Percentiles rank a stretch among this genome's conserved stretches.
phyloP scores from a whole-genome alignment of 2,888 invertebrate genomes.

The Drosophila mettleri region DNA sequence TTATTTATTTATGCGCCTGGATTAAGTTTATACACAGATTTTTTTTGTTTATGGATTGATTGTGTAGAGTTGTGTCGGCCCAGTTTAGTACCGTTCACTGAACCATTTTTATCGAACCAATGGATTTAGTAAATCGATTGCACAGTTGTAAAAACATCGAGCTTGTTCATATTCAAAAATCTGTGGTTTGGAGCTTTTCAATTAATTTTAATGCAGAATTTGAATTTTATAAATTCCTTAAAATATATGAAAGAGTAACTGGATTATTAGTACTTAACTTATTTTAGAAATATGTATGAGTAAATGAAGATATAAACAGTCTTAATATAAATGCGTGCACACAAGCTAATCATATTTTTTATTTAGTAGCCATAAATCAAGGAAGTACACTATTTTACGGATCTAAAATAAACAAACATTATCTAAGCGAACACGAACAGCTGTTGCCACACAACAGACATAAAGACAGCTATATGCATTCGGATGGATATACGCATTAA shows the following conservation, averaged over 20 bases:
- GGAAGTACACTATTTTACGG: neutral
- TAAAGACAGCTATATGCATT: conserved; percentile 2
- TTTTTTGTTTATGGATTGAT: conserved; percentile 69
- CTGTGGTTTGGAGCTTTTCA: neutral
- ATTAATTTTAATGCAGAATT: neutral
- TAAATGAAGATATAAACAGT: too few relatives aligned
- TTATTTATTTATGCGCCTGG: conserved; percentile 39
- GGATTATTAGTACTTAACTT: neutral
- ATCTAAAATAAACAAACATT: neutral
- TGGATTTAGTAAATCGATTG: neutral
- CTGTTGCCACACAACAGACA: conserved; percentile 26
- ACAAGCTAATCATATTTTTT: too few relatives aligned
- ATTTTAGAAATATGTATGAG: neutral
- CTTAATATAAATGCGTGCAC: too few relatives aligned
- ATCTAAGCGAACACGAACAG: conserved; percentile 24
- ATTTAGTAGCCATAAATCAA: neutral
- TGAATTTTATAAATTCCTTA: neutral
- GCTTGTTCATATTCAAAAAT: neutral
- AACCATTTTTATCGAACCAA: conserved; percentile 40
- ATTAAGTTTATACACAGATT: conserved; percentile 61
- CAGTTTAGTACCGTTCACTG: conserved; percentile 37
- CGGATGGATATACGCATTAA: conserved; percentile 16
- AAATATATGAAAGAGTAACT: neutral
- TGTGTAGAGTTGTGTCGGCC: conserved; percentile 58
- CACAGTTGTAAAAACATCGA: neutral